Evolutionary conservation across 2,113 vertebrate genomes (phyloP).

Genomic region (Lophotis ruficrista): DNA sequence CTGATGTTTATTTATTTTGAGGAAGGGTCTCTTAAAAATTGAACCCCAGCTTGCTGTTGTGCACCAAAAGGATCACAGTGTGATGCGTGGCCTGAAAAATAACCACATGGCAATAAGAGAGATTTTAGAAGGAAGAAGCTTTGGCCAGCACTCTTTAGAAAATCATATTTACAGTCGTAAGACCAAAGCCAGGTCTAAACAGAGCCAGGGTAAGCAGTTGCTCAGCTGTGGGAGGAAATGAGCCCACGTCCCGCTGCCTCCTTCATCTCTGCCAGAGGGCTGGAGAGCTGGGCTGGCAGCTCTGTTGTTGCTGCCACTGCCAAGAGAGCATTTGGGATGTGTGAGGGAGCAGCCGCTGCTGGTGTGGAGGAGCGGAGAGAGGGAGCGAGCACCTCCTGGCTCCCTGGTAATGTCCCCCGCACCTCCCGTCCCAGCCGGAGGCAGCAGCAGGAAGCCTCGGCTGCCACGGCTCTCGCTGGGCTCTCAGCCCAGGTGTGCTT

Average conservation of each 20-base stretch:
- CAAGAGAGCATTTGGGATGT: neutral
- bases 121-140: neutral
- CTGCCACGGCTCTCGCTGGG: fast-evolving
- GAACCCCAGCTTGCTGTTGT: neutral
- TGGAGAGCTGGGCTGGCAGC: neutral
- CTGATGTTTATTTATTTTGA: neutral
- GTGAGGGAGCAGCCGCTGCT: neutral
- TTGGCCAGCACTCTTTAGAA: neutral
- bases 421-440: neutral
- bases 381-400: neutral
- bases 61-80: neutral
- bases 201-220: conserved; percentile 34
- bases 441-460: neutral
- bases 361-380: neutral
- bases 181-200: neutral
- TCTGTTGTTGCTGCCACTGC: neutral
- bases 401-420: fast-evolving
- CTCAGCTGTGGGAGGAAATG: neutral
- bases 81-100: neutral
- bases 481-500: neutral
- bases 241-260: neutral
- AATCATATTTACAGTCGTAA: neutral
- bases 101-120: neutral
- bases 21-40: neutral
- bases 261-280: neutral